Base-by-base conservation (phyloP, 2,113 vertebrate genomes). In the Brachionichthys hirsutus region DNA sequence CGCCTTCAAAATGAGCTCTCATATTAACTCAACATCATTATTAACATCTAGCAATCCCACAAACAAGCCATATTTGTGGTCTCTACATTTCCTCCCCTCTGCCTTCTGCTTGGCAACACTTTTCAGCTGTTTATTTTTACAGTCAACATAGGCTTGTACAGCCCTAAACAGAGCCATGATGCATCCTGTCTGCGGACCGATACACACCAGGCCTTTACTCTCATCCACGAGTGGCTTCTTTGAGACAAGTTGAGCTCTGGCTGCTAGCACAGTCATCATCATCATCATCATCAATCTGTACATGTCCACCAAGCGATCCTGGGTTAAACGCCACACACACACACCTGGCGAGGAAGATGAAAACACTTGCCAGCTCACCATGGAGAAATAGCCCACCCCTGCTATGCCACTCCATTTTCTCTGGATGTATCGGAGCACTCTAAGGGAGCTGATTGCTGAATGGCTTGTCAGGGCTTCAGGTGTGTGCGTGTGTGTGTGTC, bases 1-100 rank as follows among this genome's bases (percentile, higher is more conserved):
- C 56, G 57, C 68, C 63, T 62, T 65, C 38, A 65, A 71, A 87
- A 77, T 73, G 70, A 78, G 66, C 55, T 65, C 62, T 73, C 53
- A 40, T 70, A 78, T 82, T 82, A 83, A 80, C 62, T 85, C 64
- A 50, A 34, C 62, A 84, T 82, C 71, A 84, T 88, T 81, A 86
- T 62, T 65, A 61, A 61, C n/a, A n/a, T 12, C 41, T 49, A 38
- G 53, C 34, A 68, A 54, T 50, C 66, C 17, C 20, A 14, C 12
- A 66, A 74, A 83, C 84, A 75, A 81, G 57, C 68, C 64, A 68
- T 66, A 78, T 78, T 73, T 85, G 69, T 64, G 30, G n/a, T 18
- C 56, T 71, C 45, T 47, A 12, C 38, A 19, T 54, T 76, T 51
- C 40, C 46, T 57, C 24, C 7, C 65, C 59, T 44, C 1, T 49